Evolutionary conservation across 2,888 invertebrate species (phyloP), one percentile per base, ranked within the genome.

Genomic region (Lamproptera curius): DNA sequence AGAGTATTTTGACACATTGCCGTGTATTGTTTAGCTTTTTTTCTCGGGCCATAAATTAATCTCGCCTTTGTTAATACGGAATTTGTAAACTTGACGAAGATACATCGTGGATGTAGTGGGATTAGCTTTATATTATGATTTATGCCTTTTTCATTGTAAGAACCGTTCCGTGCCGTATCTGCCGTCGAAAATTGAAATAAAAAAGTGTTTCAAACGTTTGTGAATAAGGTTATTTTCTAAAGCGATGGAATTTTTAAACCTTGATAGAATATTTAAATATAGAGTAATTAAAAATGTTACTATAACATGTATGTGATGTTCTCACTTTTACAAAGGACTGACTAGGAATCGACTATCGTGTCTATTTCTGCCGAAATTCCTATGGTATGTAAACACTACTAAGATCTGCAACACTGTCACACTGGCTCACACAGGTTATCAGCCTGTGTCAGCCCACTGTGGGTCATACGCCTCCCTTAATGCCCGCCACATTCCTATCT

Each of bases 1-100:
- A 58, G 63, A 63, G 66, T 86, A 83, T 87, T 87, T 87, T 87
- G 87, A 87, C 87, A 87, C 76, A 87, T 85, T 73, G 76, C 78
- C 59, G 50, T 54, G 56, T 64, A 77, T 87, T 87, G 86, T 86
- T 76, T 77, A 76, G 61, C 54, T 55, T 72, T 78, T 78, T 79
- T 75, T n/a, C n/a, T n/a, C 47, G 58, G 65, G 61, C 67, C 71
- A 65, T 85, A 87, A 80, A 85, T 85, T 77, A 79, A 74, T 68
- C 76, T 74, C 72, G 43, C 47, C 41, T 52, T 50, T 52, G 47
- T 56, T 46, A 56, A 58, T 58, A 63, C 58, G 56, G 59, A 56
- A 61, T 63, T 64, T 67, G 63, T 41, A 44, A 44, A 41, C 69
- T 72, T 80, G 80, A 80, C 67, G 73, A 76, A 75, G 74, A 83